Evolutionary conservation across 1,140 invertebrate genomes (phyloP), one percentile per base, ranked within the genome.

Genomic region (Heliconius congener): DNA sequence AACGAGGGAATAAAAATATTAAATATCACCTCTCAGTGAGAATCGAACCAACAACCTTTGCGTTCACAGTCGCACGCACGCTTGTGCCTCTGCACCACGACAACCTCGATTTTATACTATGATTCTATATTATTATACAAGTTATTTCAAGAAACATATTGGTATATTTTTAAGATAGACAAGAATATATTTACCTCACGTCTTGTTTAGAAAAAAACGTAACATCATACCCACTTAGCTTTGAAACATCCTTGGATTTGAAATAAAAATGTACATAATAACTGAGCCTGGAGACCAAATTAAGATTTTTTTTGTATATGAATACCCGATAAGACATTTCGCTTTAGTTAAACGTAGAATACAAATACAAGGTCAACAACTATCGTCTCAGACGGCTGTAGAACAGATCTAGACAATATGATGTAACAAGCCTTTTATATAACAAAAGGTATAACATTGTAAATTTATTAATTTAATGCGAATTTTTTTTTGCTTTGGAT

Each of bases 291-390:
- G 60, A 66, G 60, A 30, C 13, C 9, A 66, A 66, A 27, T 66
- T n/a, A 66, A 66, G 23, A 30, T 52, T 76, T 71, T 46, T 52
- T 76, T 71, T 46, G 50, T 76, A 76, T 76, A 42, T 60, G 9
- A 50, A 76, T 70, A 42, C 19, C 16, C 9, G 74, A 50, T 70
- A 70, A 70, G 37, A 71, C 46, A 9, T 70, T 70, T 76, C 4
- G 74, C 16, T 23, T 46, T 46, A 70, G 27, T 60, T 30, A 46
- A 74, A 70, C 18, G 57, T 60, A 76, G 16, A 16, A 18, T 39
- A 39, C 2, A 42, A 19, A 27, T 34, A 23, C 74, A 76, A 76
- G 74, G 74, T 76, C 74, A 76, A 76, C 74, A 76, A 76, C 74
- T 76, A 76, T 76, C 60, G 39, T 70, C 37, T 76, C 60, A 42